phyloP scores from a whole-genome alignment of 2,797 vertebrate genomes.

The Girardinus metallicus region DNA sequence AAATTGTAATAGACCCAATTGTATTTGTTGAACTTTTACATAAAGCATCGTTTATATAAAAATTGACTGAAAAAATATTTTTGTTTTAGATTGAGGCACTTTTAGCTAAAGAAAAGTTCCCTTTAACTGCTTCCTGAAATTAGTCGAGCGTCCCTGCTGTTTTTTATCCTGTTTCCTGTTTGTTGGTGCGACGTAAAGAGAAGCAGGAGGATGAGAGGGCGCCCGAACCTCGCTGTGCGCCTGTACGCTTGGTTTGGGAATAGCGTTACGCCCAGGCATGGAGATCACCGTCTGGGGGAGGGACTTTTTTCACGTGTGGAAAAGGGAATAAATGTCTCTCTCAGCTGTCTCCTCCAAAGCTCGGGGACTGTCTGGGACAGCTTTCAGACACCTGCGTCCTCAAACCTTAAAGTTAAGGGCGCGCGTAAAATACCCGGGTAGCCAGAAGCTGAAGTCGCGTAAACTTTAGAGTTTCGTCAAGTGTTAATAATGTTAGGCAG shows the following conservation, averaged over 20 bases:
- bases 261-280: conserved; percentile 60
- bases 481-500: conserved; percentile 66
- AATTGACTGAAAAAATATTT: background rate
- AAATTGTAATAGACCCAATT: background rate
- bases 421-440: background rate
- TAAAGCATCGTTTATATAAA: background rate
- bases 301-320: conserved; percentile 55
- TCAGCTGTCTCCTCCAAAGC: conserved; percentile 1
- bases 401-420: background rate
- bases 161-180: background rate
- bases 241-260: conserved; percentile 36
- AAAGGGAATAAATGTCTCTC: conserved; percentile 27
- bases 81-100: background rate
- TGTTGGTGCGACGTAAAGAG: conserved; percentile 4
- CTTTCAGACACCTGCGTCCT: conserved; percentile 45
- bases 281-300: conserved; percentile 50
- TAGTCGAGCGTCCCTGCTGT: background rate
- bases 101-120: background rate
- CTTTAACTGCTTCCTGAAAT: background rate
- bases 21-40: background rate
- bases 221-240: conserved; percentile 6
- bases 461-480: background rate
- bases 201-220: conserved; percentile 45
- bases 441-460: background rate
- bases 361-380: conserved; percentile 18